Base-by-base conservation (phyloP, 2,113 vertebrate species). In the Acinonyx jubatus region DNA sequence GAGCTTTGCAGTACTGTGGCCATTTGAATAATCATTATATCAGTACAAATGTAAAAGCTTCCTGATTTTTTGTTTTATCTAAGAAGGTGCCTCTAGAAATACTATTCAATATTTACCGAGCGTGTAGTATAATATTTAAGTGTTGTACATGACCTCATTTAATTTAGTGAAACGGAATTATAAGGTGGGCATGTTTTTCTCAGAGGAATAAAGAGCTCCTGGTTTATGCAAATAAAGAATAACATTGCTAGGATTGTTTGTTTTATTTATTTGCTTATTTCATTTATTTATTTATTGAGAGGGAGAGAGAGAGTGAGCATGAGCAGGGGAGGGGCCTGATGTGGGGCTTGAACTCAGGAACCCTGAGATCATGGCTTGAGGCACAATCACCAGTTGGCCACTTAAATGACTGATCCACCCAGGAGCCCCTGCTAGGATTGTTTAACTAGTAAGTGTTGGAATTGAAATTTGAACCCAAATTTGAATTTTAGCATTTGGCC, bases 401-500 rank as follows among this genome's bases (percentile, higher is more conserved):
- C 57, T 57, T 25, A 61, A 61, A 61, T 23, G 21, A 61, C 57
- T 25, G 21, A 61, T 21, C 57, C 57, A 21, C 57, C 21, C 6
- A 23, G 7, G 57, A 7, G 8, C 57, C 57, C 57, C 57, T 89
- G n/a, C 25, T 61, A 94, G 65, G 16, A 23, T 81, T n/a, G 86
- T 3, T 4, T 79, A 91, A 91, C 23, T 74, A 57, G 6, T 55
- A 45, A 4, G 7, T 79, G 15, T 91, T 86, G 11, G n/a, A 94
- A 94, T 41, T 95, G 38, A 96, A 97, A 94, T 68, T 91, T 41
- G 45, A 94, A 90, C 18, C 41, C 48, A 88, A 27, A 88, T 86
- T 81, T 93, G 45, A 94, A 88, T 41, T 74, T 91, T 12, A 89
- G 27, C 66, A 29, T 80, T 93, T 88, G 81, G n/a, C 29, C 4